Evolutionary conservation across 1,140 invertebrate genomes (phyloP), one percentile per base, ranked within the genome.

Genomic region (Lethrus apterus): DNA sequence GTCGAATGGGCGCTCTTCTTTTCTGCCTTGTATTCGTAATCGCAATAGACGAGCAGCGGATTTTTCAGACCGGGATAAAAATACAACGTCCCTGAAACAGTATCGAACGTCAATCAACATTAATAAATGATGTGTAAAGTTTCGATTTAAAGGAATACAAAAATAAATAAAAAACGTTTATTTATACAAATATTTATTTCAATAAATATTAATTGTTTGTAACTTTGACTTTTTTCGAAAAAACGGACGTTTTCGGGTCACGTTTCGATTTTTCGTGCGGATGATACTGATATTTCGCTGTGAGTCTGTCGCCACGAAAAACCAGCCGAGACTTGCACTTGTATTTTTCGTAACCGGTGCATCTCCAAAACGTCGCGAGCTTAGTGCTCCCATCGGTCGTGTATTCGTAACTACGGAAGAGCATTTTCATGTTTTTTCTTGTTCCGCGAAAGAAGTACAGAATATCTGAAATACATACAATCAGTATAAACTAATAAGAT

Each of bases 61-160:
- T 61, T 48, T 46, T 51, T 59, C 11, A 42, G 47, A 14, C 59
- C 59, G 17, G 46, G 44, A 13, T 54, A 24, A n/a, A 62, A 47
- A 34, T 52, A 57, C 15, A 62, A 55, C 9, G 38, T 46, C 17
- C 54, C 56, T 58, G 50, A 40, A 58, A 58, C 21, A 20, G 11
- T 13, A 40, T 24, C 9, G 0, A 8, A 7, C 19, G 20, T 38
- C 31, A 14, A 19, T 14, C 9, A 33, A 13, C 11, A 10, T 4
- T 30, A 26, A 13, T 30, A 15, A n/a, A 20, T 7, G 7, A 20
- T 8, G 11, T 20, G 11, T 3, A 17, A 13, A 17, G 15, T 33
- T 14, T 8, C 18, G 1, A 33, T 33, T n/a, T 14, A 4, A 18
- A 1, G 10, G 11, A 34, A 5, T 1, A 17, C 2, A 9, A 34